phyloP scores from a whole-genome alignment of 2,797 vertebrate species.

The Acanthurus tractus region DNA sequence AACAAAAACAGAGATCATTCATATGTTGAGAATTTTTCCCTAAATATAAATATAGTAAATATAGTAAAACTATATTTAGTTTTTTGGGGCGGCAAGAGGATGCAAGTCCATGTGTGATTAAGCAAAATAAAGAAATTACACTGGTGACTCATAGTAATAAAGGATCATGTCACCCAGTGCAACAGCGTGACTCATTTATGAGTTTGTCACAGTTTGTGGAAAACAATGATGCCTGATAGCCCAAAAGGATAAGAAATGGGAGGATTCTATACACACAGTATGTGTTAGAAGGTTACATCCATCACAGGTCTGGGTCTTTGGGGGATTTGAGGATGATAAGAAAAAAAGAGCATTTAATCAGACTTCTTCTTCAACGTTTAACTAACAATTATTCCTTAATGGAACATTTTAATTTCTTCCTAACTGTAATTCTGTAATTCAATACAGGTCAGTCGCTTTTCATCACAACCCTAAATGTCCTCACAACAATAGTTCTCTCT shows the following conservation, averaged over 20 bases:
- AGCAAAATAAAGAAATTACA: neutral
- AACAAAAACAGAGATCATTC: neutral
- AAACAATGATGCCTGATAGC: neutral
- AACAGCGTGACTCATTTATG: neutral
- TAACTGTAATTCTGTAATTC: neutral
- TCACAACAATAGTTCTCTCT: neutral
- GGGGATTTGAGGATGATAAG: neutral
- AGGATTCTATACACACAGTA: neutral
- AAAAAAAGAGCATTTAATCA: neutral
- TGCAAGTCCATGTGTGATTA: neutral
- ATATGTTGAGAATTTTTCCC: neutral
- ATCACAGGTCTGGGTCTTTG: neutral
- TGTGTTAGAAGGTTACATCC: too few relatives aligned
- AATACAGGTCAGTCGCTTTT: neutral
- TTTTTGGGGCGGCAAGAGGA: neutral
- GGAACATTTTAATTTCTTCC: neutral
- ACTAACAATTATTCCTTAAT: neutral
- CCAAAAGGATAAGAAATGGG: neutral
- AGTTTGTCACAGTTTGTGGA: neutral
- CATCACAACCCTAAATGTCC: neutral
- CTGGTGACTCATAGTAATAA: neutral
- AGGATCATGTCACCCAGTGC: neutral
- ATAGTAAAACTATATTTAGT: too few relatives aligned
- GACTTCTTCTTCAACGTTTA: neutral
- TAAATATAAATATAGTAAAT: too few relatives aligned